Percentiles rank a stretch among this genome's conserved stretches.
Evolutionary conservation across 2,113 vertebrate species (phyloP).

Genomic region (Rhinolophus ferrumequinum): DNA sequence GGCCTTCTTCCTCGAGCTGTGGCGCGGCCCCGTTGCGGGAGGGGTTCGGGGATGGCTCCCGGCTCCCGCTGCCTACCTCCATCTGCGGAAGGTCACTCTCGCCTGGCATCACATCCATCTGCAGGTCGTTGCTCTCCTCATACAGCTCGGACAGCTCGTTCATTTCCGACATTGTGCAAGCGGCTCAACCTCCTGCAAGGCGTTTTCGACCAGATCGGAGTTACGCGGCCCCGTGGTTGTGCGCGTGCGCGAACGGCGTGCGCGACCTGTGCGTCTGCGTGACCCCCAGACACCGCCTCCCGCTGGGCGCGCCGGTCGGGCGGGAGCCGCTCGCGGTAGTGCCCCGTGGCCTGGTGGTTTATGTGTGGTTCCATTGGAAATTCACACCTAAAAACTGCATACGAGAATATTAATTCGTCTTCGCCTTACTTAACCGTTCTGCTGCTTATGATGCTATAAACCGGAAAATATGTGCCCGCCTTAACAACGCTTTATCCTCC

Average conservation of each 20-base stretch:
- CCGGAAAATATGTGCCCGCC: not conserved
- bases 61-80: conserved; percentile 77
- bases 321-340: rapidly evolving
- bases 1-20: conserved; percentile 70
- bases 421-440: rapidly evolving
- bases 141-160: conserved; percentile 65
- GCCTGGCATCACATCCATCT: conserved; percentile 73
- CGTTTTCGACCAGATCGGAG: not conserved
- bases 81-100: conserved; percentile 65
- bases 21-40: not conserved
- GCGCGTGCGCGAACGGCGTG: not conserved
- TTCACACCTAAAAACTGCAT: rapidly evolving
- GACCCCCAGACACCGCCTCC: not conserved
- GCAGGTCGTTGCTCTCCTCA: conserved; percentile 73
- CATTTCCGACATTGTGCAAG: conserved; percentile 65
- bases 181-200: rapidly evolving
- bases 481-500: too few species aligned
- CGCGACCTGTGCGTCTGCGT: conserved; percentile 27
- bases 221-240: not conserved
- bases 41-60: not conserved
- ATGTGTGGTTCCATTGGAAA: rapidly evolving
- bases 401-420: rapidly evolving
- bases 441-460: not conserved
- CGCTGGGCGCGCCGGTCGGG: rapidly evolving
- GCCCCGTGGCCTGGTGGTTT: rapidly evolving